Evolutionary conservation across 2,113 vertebrate genomes (phyloP).

Genomic region (Suncus etruscus): DNA sequence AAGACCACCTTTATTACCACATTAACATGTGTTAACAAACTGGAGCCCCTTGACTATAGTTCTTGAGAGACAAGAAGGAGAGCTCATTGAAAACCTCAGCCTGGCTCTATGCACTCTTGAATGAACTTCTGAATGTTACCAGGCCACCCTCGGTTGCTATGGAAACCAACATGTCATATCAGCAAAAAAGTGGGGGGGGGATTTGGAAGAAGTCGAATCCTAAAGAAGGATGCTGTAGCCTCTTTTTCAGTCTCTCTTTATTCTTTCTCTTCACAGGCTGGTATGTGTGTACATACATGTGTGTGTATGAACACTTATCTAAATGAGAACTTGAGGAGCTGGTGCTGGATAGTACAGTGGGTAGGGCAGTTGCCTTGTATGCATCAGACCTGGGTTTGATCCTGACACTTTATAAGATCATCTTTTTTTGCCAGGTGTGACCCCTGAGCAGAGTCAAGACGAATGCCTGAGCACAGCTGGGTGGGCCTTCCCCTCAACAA

Average conservation of each 20-base stretch:
- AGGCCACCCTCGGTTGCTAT: conserved; percentile 73
- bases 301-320: not conserved
- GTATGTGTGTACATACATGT: not conserved
- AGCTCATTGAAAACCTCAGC: not conserved
- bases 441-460: too few species aligned
- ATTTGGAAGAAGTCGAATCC: conserved; percentile 39
- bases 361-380: too few species aligned
- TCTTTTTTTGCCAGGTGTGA: too few species aligned
- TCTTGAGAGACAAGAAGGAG: conserved; percentile 25
- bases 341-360: too few species aligned
- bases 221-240: not conserved
- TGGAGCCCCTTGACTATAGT: not conserved
- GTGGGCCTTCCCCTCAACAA: too few species aligned
- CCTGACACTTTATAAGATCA: too few species aligned
- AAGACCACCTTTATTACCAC: not conserved
- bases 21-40: not conserved
- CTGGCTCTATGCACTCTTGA: conserved; percentile 58
- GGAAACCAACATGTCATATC: conserved; percentile 74
- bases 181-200: conserved; percentile 70
- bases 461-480: too few species aligned
- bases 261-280: not conserved
- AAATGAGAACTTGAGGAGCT: too few species aligned
- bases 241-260: not conserved
- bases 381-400: too few species aligned
- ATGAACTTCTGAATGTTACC: conserved; percentile 56